phyloP scores from a whole-genome alignment of 1,140 invertebrate genomes.

The Nymphalis io region DNA sequence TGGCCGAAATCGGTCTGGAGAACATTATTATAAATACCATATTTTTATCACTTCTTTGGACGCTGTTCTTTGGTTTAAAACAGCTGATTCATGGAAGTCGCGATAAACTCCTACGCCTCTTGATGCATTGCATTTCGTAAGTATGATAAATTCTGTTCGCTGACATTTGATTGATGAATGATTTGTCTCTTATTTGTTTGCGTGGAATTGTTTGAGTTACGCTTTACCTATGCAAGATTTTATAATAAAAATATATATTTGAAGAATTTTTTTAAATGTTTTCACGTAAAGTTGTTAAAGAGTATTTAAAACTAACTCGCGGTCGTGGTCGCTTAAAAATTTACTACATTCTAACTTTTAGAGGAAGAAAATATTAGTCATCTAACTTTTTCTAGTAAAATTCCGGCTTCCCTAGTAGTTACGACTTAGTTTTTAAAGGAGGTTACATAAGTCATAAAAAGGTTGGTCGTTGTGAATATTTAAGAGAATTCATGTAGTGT shows the following conservation, averaged over 20 bases:
- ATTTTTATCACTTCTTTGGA: background rate
- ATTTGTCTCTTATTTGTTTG: constrained; percentile 30
- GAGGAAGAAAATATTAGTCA: constrained; percentile 9
- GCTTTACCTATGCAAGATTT: background rate
- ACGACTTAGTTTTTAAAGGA: constrained; percentile 25
- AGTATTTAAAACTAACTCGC: background rate
- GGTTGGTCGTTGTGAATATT: constrained; percentile 48
- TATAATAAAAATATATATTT: background rate
- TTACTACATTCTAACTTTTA: constrained; percentile 4
- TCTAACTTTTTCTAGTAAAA: constrained; percentile 25
- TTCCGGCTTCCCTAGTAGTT: constrained; percentile 33
- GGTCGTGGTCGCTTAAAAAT: background rate
- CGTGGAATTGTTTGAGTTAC: constrained; percentile 25
- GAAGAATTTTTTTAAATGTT: background rate
- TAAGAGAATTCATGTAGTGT: constrained; percentile 52
- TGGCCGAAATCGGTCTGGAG: too few relatives aligned
- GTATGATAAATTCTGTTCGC: constrained; percentile 42
- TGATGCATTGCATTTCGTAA: constrained; percentile 36
- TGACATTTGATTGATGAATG: constrained; percentile 37
- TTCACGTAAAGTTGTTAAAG: background rate
- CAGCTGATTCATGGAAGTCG: constrained; percentile 57
- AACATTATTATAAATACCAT: background rate
- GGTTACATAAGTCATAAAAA: constrained; percentile 26
- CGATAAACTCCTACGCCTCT: constrained; percentile 49
- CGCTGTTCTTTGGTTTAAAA: constrained; percentile 35